phyloP scores from a whole-genome alignment of 92 coral and sea anemone species.

The Epizoanthus illoricatus region DNA sequence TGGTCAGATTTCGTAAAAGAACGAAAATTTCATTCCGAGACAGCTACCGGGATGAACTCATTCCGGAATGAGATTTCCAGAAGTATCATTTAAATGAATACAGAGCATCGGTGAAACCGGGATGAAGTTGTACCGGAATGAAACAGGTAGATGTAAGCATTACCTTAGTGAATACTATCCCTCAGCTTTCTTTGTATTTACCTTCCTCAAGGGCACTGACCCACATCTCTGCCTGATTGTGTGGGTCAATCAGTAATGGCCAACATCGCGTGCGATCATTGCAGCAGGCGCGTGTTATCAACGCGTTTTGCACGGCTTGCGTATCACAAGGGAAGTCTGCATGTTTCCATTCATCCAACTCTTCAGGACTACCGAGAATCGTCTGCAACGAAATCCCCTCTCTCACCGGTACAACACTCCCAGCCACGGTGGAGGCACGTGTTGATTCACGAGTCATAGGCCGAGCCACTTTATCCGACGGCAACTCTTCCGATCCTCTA shows the following conservation, averaged over 20 bases:
- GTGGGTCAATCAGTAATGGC: slow-evolving; percentile 93
- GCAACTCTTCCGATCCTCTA: not conserved
- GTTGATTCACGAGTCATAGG: slow-evolving; percentile 44
- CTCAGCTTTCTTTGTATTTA: slow-evolving; percentile 6
- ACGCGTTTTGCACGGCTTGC: slow-evolving; percentile 81
- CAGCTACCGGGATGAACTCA: no score
- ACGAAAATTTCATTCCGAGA: no score
- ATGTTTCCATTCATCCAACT: slow-evolving; percentile 79
- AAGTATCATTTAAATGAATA: no score
- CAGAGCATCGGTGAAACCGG: no score
- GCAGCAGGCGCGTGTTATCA: slow-evolving; percentile 78
- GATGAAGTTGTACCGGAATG: no score
- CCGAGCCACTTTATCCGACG: slow-evolving; percentile 32
- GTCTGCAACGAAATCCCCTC: slow-evolving; percentile 66
- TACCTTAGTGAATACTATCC: no score
- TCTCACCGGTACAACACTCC: slow-evolving; percentile 65
- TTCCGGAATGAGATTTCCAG: no score
- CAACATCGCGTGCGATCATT: slow-evolving; percentile 72
- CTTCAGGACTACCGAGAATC: slow-evolving; percentile 68
- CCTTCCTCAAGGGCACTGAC: slow-evolving; percentile 79
- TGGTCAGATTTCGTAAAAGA: no score
- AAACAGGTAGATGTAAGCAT: no score
- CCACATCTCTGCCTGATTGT: slow-evolving; percentile 94
- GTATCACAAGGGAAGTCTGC: slow-evolving; percentile 70
- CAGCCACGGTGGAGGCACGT: slow-evolving; percentile 38